phyloP scores from a whole-genome alignment of 2,888 invertebrate species.

The Polymixis lichenea region DNA sequence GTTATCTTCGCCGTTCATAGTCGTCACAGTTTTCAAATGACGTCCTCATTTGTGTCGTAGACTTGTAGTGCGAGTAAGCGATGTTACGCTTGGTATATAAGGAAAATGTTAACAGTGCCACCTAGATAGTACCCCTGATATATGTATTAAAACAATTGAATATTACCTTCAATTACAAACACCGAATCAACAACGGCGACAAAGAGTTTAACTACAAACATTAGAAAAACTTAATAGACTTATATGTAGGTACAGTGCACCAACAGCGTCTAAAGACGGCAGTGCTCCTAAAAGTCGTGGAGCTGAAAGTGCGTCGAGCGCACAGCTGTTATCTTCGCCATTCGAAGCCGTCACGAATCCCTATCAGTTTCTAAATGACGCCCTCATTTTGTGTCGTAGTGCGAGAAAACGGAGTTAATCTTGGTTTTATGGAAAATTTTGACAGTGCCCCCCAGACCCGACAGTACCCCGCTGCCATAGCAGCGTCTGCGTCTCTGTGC shows the following conservation, averaged over 20 bases:
- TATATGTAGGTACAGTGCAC: constrained; percentile 3
- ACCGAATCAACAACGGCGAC: neutral
- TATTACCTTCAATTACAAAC: neutral
- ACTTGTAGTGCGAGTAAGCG: neutral
- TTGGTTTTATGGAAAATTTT: neutral
- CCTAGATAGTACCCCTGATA: neutral
- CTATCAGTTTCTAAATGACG: neutral
- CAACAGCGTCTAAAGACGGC: too few species aligned
- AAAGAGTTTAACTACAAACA: neutral
- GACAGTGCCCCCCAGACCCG: neutral
- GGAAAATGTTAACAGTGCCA: neutral
- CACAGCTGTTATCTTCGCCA: too few species aligned
- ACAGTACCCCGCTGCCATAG: neutral
- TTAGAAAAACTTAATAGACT: constrained; percentile 41
- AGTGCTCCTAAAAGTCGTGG: too few species aligned
- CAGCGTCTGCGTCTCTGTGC: too few species aligned
- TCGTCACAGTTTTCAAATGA: neutral
- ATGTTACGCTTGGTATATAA: neutral
- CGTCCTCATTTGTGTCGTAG: neutral
- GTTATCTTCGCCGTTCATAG: too few species aligned
- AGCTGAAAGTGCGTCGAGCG: too few species aligned
- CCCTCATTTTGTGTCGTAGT: neutral
- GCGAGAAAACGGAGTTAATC: neutral
- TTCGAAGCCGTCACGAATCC: too few species aligned
- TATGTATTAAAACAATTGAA: neutral